Evolutionary conservation across 2,888 invertebrate species (phyloP).

Genomic region (Latheticus oryzae): DNA sequence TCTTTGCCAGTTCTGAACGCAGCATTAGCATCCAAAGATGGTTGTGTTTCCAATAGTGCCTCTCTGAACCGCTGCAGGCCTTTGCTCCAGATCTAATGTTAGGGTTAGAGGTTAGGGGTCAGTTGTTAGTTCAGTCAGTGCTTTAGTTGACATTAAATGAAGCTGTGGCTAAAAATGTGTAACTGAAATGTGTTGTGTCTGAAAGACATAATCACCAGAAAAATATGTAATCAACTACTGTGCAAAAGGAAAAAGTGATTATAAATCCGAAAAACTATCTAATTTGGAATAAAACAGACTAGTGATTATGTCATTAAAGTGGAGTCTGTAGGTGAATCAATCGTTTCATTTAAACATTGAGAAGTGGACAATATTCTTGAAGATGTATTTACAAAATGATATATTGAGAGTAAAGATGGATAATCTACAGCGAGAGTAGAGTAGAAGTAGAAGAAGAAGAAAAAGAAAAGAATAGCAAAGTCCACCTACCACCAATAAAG

Average conservation of each 20-base stretch:
- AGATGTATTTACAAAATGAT: slow-evolving; percentile 7
- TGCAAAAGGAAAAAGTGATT: slow-evolving; percentile 16
- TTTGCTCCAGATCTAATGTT: slow-evolving; percentile 84
- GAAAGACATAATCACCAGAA: slow-evolving; percentile 48
- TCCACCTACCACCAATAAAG: slow-evolving; percentile 19
- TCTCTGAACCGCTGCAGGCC: slow-evolving; percentile 87
- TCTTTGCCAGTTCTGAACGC: slow-evolving; percentile 61
- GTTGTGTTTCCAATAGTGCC: slow-evolving; percentile 84
- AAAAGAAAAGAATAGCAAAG: neutral
- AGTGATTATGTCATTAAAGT: slow-evolving; percentile 38
- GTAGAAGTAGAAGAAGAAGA: too few relatives aligned
- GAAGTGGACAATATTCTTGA: slow-evolving; percentile 1
- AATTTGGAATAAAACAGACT: too few relatives aligned
- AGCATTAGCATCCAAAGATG: slow-evolving; percentile 75
- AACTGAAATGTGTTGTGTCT: slow-evolving; percentile 39
- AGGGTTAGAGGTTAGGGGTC: slow-evolving; percentile 70
- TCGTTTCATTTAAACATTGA: slow-evolving; percentile 34
- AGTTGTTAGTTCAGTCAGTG: slow-evolving; percentile 67
- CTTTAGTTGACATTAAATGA: slow-evolving; percentile 50
- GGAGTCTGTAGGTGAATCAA: slow-evolving; percentile 18
- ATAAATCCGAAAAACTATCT: neutral
- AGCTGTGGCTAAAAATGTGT: slow-evolving; percentile 44
- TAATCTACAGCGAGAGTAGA: too few relatives aligned
- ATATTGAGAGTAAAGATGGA: too few relatives aligned
- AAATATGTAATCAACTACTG: slow-evolving; percentile 3